Conservation (phyloP, 2,797 vertebrate species). For the Huso huso region DNA sequence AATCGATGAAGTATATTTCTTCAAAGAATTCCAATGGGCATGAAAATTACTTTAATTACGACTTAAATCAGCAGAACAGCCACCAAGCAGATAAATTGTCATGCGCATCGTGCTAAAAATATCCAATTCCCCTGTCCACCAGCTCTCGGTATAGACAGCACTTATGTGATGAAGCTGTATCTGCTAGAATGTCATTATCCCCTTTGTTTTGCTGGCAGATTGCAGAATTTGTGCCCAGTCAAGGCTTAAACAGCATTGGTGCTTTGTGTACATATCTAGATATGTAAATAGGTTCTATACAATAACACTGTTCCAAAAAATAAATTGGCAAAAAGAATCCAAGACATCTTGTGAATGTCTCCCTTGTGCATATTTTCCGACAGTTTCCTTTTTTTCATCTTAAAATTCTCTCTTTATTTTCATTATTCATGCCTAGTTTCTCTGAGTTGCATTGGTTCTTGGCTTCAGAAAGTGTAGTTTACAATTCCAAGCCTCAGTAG, state of each 20-base stretch:
- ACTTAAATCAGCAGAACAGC: conserved; percentile 98
- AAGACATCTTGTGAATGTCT: conserved; percentile 81
- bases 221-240: conserved; percentile 70
- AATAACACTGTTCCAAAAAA: conserved; percentile 92
- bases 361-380: conserved; percentile 94
- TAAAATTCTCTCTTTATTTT: conserved; percentile 56
- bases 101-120: conserved; percentile 99
- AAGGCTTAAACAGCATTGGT: conserved; percentile 90
- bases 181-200: conserved; percentile 74
- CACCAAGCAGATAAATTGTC: conserved; percentile 99
- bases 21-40: conserved; percentile 79
- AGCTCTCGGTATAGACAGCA: conserved; percentile 85
- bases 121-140: conserved; percentile 87
- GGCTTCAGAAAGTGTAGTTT: conserved; percentile 46
- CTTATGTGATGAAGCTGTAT: conserved; percentile 87
- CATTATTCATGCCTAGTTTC: conserved; percentile 82
- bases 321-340: conserved; percentile 85
- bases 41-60: conserved; percentile 93
- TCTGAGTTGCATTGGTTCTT: conserved; percentile 48
- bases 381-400: conserved; percentile 33
- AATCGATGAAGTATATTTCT: conserved; percentile 73
- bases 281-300: conserved; percentile 96
- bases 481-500: conserved; percentile 72
- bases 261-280: conserved; percentile 94
- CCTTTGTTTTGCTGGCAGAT: conserved; percentile 65